Base-by-base conservation (phyloP, 2,888 invertebrate species). In the Pecten maximus region DNA sequence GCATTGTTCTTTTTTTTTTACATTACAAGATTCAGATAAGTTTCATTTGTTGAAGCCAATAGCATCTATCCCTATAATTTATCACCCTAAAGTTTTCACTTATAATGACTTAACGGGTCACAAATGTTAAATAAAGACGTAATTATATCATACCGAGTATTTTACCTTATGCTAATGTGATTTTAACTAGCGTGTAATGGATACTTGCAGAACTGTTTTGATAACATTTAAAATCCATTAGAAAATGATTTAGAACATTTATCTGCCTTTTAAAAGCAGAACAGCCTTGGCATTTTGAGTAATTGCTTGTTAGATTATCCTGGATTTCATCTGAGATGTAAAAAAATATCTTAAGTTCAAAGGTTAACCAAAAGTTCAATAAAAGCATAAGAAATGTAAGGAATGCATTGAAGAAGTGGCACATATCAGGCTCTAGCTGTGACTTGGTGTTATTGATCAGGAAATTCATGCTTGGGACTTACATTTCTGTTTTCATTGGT, bases 191-290 rank as follows among this genome's bases (percentile, higher is more conserved):
- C 23, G 19, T 54, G 6, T 19, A 54, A 23, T 23, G 19, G 54
- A 54, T 54, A 54, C n/a, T 23, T 23, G 54, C 23, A 54, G 6
- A 28, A 35, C 2, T 28, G 74, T 74, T 74, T 28, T 74, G 74
- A 74, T 74, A 23, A 74, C 74, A 74, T 74, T 74, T 74, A 35
- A 74, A 74, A 74, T 12, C 74, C 12, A 74, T 74, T 35, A 74
- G 54, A 54, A 35, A 74, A 74, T 74, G 35, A 35, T 35, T 74
- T 35, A 28, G 4, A 74, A 12, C 28, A 74, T 74, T 74, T 74
- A 74, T 23, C 35, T 74, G 28, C 35, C 10, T 8, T 74, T 74
- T 74, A 74, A 35, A 74, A 35, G 28, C 23, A 28, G 3, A 54
- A 16, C 6, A 10, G 35, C 35, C 28, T 28, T 74, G 74, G 15